Evolutionary conservation across 2,888 invertebrate genomes (phyloP), one percentile per base, ranked within the genome.

Genomic region (Gonocerus acuteangulatus): DNA sequence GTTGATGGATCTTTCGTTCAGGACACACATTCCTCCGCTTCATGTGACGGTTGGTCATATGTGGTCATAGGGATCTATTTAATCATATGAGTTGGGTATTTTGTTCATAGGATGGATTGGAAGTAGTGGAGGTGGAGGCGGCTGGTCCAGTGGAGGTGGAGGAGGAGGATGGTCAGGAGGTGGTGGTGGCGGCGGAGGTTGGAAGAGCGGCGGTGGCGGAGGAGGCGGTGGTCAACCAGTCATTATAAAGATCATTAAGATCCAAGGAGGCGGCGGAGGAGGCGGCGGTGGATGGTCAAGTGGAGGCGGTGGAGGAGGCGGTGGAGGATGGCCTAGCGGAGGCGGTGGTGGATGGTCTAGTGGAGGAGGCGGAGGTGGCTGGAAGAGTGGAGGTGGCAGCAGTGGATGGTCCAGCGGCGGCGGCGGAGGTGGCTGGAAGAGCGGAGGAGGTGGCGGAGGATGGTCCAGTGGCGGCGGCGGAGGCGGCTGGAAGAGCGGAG

Each of bases 401-500:
- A 36, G 52, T n/a, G 34, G 52, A n/a, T 19, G 18, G 7, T 15
- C 19, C 16, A 32, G 39, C 27, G 36, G 39, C 2, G 36, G 52
- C 19, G 36, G 52, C 11, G 52, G 52, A 2, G 52, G 52, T 16
- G 36, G 52, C 4, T 11, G 49, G 11, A 32, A 22, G 22, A 22
- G 51, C 18, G 7, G 44, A 23, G 18, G 32, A 11, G 18, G 45
- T 36, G 18, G 44, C 9, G 22, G 58, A 11, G 27, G 49, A 16
- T 11, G 32, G 11, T 2, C 13, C 2, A 4, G 48, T 1, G 16
- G 21, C 9, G 22, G 51, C n/a, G 27, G 51, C 15, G 21, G 48
- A 15, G 42, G 51, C n/a, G 48, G 48, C 7, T 48, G 48, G 48
- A 16, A 16, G 18, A 49, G 49, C 2, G 49, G 49, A 13, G 49